Conservation (phyloP, 92 coral and sea anemone genomes). For the Palythoa grandiflora region DNA sequence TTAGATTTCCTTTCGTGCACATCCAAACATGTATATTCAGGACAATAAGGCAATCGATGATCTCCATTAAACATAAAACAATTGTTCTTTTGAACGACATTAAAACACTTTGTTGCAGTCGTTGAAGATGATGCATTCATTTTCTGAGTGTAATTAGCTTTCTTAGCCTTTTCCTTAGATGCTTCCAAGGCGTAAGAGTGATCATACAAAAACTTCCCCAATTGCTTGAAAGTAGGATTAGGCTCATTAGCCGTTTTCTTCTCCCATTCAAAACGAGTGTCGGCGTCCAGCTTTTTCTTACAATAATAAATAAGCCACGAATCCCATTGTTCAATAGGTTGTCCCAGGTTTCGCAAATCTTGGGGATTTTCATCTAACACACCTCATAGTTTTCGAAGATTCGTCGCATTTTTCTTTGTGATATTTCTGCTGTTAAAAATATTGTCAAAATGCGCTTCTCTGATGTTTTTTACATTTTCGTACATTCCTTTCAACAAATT, state of each 20-base stretch:
- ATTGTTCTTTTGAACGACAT: conserved; percentile 20
- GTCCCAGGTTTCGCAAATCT: not conserved
- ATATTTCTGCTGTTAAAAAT: not conserved
- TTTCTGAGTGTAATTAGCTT: conserved; percentile 16
- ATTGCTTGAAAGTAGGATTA: conserved; percentile 24
- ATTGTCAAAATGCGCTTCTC: conserved; percentile 9
- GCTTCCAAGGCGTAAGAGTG: conserved; percentile 23
- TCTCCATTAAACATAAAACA: conserved; percentile 26
- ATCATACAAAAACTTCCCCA: not conserved
- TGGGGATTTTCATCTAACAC: conserved; percentile 12
- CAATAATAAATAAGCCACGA: conserved; percentile 33
- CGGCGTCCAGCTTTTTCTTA: conserved; percentile 32
- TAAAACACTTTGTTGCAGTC: conserved; percentile 17
- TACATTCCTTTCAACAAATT: conserved; percentile 27
- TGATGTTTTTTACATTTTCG: conserved; percentile 44
- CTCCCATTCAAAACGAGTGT: conserved; percentile 19
- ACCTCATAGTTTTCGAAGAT: not conserved
- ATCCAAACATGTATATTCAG: conserved; percentile 23
- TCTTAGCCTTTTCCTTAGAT: conserved; percentile 7
- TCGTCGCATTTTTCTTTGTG: not conserved
- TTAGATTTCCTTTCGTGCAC: conserved; percentile 8
- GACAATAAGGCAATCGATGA: conserved; percentile 26
- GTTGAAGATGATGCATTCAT: conserved; percentile 15
- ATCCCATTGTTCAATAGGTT: conserved; percentile 31
- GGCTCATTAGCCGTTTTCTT: conserved; percentile 22